A percentile compares a stretch with the other conserved stretches of the same genome.
Evolutionary conservation across 2,113 vertebrate genomes (phyloP).

Genomic region (pig (Sus scrofa)): DNA sequence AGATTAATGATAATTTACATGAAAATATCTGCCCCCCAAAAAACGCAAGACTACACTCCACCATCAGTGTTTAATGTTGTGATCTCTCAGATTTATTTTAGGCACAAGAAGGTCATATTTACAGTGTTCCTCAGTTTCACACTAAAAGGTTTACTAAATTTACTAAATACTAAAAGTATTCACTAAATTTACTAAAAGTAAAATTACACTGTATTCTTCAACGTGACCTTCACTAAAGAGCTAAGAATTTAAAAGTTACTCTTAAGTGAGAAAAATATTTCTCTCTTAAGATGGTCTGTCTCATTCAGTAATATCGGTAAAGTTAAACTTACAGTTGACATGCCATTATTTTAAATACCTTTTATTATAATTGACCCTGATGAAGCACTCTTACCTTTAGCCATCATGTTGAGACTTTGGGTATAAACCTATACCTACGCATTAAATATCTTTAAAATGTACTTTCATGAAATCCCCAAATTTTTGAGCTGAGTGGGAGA

Average conservation of each 20-base stretch:
- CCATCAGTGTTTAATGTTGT: neutral
- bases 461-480: neutral
- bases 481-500: neutral
- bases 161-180: no score
- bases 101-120: constrained; percentile 4
- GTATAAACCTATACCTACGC: neutral
- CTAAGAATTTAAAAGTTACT: constrained; percentile 1
- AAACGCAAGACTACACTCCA: constrained; percentile 47
- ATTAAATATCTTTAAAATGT: neutral
- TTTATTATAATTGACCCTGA: neutral
- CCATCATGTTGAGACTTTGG: neutral
- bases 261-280: constrained; percentile 22
- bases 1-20: constrained; percentile 46
- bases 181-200: no score
- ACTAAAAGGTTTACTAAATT: no score
- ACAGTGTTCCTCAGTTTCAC: constrained; percentile 29
- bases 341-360: neutral
- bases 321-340: neutral
- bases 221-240: neutral
- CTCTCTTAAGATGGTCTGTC: neutral
- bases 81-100: constrained; percentile 26
- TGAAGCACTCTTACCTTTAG: neutral
- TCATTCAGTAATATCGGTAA: neutral
- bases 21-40: neutral
- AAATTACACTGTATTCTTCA: neutral